A percentile compares a stretch with the other conserved stretches of the same genome.
Conservation (phyloP, 2,888 invertebrate genomes). For the Eledone cirrhosa region DNA sequence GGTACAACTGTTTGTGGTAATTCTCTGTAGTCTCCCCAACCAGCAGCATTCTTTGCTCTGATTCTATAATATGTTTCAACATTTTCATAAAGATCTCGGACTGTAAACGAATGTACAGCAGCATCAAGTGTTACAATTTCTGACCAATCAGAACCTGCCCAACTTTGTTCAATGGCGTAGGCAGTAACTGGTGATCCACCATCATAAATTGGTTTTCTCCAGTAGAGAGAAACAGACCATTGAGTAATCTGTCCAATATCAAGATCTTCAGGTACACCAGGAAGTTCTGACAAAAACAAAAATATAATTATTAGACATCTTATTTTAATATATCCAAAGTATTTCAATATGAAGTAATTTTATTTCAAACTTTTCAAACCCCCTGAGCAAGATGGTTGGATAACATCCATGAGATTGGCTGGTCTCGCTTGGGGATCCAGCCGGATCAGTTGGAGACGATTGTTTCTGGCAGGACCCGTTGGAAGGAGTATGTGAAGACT, state of each 20-base stretch:
- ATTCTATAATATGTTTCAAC: slow-evolving; percentile 63
- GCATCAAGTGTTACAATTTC: slow-evolving; percentile 46
- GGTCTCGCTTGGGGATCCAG: too few species aligned
- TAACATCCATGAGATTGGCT: too few species aligned
- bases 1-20: slow-evolving; percentile 51
- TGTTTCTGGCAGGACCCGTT: too few species aligned
- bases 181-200: slow-evolving; percentile 56
- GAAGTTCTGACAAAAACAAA: slow-evolving; percentile 40
- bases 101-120: slow-evolving; percentile 39
- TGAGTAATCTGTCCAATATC: slow-evolving; percentile 48
- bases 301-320: too few species aligned
- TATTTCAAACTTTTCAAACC: too few species aligned
- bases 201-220: slow-evolving; percentile 64
- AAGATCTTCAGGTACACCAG: slow-evolving; percentile 52
- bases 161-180: slow-evolving; percentile 55
- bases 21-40: slow-evolving; percentile 50
- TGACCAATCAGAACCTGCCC: slow-evolving; percentile 47
- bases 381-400: too few species aligned
- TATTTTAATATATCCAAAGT: too few species aligned
- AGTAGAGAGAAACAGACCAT: slow-evolving; percentile 53
- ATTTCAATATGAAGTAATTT: too few species aligned
- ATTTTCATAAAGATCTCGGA: slow-evolving; percentile 56
- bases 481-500: too few species aligned
- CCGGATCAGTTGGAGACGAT: too few species aligned
- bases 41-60: slow-evolving; percentile 61